Base-by-base conservation (phyloP, 2,797 vertebrate genomes). In the Etheostoma nigrum region DNA sequence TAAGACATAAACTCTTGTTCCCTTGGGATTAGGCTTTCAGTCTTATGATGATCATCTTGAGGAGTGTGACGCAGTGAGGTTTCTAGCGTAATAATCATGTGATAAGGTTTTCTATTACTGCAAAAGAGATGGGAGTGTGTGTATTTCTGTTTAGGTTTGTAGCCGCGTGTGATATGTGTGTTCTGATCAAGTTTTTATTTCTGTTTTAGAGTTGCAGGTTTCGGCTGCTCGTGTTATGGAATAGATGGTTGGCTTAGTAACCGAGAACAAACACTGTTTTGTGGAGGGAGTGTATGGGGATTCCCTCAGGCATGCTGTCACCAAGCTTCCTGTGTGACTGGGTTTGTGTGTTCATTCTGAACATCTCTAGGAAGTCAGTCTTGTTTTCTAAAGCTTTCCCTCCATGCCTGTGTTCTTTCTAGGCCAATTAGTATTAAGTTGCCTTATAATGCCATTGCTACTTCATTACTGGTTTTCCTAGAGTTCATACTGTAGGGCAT, bases 201-300 rank as follows among this genome's bases (percentile, higher is more conserved):
- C 36, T 12, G 61, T 27, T 44, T 9, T 9, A 18, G 54, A 82
- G 65, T 14, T 5, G 61, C 40, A 64, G 70, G 47, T 65, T 72
- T 18, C 33, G 48, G 44, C 58, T 21, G 25, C 75, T 76, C 12
- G 4, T 58, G 53, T 76, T 15, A 4, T 40, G 51, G 52, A 48
- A 67, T 19, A 6, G 61, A 73, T 6, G 8, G 66, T 72, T 42
- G 80, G 21, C 73, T 49, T 40, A 62, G 77, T 59, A 59, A 79
- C 67, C 10, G 80, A 90, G 86, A 92, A 93, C 91, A 94, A 85
- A 79, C 11, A 4, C 2, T 40, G 75, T 86, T 87, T 86, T 92
- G 89, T 90, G 79, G 69, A 69, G 68, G 67, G 14, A 67, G 14
- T 42, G n/a, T 53, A 12, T 72, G 90, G 90, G 92, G 89, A 91